Base-by-base conservation (phyloP, 2,797 vertebrate species). In the Malacoctenus gilli region DNA sequence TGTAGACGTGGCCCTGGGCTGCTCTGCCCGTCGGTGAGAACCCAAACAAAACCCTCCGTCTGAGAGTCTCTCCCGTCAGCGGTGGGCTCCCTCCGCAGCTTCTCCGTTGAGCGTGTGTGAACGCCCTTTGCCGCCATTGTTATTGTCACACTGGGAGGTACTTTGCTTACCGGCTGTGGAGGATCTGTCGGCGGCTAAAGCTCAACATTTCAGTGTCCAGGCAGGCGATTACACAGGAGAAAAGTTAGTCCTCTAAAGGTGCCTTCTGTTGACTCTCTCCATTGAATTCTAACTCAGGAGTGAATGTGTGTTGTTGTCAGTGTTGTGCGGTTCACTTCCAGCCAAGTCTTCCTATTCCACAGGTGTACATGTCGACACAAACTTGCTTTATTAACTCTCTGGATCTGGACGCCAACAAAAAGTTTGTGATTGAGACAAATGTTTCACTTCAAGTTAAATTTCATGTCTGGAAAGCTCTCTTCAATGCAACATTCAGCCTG, bases 1-100 rank as follows among this genome's bases (percentile, higher is more conserved):
- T 87, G 87, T 79, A 75, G 83, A 92, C 91, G 89, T 91, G 89
- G 89, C 88, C 79, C 74, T 12, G 51, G 14, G 5, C 37, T 31
- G 2, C 34, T 19, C 44, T 52, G 14, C 8, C 31, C 11, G 23
- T 53, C 1, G 42, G 25, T 35, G 38, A 54, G n/a, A 35, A 48
- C 5, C 11, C 31, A 21, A 57, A 52, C 21, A 10, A 21, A 13
- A 3, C 14, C 2, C 5, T 10, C 0, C 4, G n/a, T 51, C 15
- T 21, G 31, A 28, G 8, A 12, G 1, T 35, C 8, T 19, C 8
- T 13, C 6, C 1, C 2, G 6, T 15, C 1, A 9, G 4, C 1
- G 31, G 11, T 54, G 22, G 36, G 6, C 41, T 13, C 13, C 4
- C 8, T 0, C 28, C 8, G 3, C 11, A 51, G 4, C 3, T 23